Conservation (phyloP, 1,140 invertebrate species). For the Meloidogyne chitwoodi region DNA sequence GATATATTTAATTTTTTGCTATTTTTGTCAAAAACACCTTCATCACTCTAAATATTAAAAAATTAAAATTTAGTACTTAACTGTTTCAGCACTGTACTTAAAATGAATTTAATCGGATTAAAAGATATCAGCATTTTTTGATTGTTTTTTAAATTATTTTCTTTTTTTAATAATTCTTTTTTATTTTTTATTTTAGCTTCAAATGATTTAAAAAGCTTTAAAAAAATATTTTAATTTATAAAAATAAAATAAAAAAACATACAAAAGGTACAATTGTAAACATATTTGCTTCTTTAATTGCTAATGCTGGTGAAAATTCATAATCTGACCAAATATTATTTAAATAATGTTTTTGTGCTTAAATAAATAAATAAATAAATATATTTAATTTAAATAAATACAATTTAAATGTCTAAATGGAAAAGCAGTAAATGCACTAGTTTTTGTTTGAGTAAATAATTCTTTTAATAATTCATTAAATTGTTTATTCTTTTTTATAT, state of each 20-base stretch:
- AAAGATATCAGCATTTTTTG: not conserved
- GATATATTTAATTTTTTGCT: no score
- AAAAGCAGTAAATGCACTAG: not conserved
- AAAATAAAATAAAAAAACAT: not conserved
- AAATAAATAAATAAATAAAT: not conserved
- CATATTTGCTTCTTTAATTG: not conserved
- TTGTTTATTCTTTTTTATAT: not conserved
- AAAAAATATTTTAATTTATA: not conserved
- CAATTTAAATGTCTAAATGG: not conserved
- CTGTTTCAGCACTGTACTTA: not conserved
- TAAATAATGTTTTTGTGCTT: not conserved
- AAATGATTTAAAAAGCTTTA: not conserved
- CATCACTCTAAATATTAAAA: no score
- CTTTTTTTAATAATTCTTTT: not conserved
- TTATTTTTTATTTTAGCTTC: not conserved
- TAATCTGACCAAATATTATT: not conserved
- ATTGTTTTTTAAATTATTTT: not conserved
- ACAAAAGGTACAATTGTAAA: not conserved
- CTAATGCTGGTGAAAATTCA: not conserved
- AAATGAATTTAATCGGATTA: not conserved
- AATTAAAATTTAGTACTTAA: not conserved
- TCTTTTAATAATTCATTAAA: not conserved
- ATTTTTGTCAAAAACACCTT: no score
- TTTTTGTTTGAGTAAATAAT: not conserved
- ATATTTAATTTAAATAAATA: no score